A percentile compares a stretch with the other conserved stretches of the same genome.
Conservation (phyloP, 1,140 invertebrate species). For the Zaprionus taronus region DNA sequence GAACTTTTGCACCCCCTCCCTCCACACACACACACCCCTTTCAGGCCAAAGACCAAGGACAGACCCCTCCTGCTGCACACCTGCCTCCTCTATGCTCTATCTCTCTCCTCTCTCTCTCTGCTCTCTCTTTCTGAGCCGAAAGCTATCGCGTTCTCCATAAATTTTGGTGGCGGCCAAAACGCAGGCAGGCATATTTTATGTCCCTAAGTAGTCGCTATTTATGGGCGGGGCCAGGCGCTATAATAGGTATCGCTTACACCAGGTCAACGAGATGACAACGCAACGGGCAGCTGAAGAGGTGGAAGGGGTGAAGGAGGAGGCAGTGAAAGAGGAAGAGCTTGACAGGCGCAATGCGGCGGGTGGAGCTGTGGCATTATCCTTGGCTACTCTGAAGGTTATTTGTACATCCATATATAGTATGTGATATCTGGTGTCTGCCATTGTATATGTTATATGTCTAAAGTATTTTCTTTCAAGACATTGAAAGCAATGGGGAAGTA, state of each 20-base stretch:
- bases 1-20: slow-evolving; percentile 33
- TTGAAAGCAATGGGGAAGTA: too few species aligned
- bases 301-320: not conserved
- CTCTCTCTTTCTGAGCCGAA: slow-evolving; percentile 1
- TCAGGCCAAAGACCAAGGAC: slow-evolving; percentile 12
- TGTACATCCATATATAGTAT: not conserved
- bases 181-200: slow-evolving; percentile 63
- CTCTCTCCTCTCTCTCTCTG: not conserved
- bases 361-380: not conserved
- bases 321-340: not conserved
- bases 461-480: too few species aligned
- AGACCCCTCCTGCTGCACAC: not conserved
- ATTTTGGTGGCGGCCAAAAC: slow-evolving; percentile 48
- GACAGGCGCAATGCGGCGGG: not conserved
- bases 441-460: too few species aligned
- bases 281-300: not conserved
- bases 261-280: slow-evolving; percentile 26
- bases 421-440: too few species aligned
- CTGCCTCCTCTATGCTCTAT: not conserved
- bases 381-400: not conserved
- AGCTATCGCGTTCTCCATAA: slow-evolving; percentile 70
- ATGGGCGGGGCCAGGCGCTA: slow-evolving; percentile 48
- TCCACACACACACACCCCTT: not conserved
- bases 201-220: slow-evolving; percentile 72
- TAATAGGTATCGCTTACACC: slow-evolving; percentile 27